These are phyloP conservation scores for Enteromius argenteus DNA, from an alignment of 2,797 vertebrate genomes.

Conservation along the genomic window DNA sequence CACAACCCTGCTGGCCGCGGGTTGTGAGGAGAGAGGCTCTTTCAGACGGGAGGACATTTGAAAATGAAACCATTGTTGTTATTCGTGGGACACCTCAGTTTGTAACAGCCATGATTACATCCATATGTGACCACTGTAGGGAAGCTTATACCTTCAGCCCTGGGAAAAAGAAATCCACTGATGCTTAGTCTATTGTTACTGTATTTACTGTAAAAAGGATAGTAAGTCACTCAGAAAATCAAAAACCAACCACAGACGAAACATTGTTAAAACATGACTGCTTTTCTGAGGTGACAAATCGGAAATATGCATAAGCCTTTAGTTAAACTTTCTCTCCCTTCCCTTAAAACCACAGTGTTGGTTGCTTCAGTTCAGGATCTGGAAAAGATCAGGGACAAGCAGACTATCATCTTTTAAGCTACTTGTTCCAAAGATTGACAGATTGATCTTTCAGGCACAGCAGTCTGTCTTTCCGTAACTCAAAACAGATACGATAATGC, in stretches of 20 bases:
- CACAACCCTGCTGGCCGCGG: conserved; percentile 67
- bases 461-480: conserved; percentile 9
- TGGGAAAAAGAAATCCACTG: conserved; percentile 32
- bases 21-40: conserved; percentile 65
- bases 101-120: conserved; percentile 60
- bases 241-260: neutral
- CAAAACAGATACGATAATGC: conserved; percentile 20
- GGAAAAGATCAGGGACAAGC: conserved; percentile 19
- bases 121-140: conserved; percentile 60
- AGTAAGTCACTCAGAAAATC: neutral
- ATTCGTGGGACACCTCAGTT: conserved; percentile 62
- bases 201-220: conserved; percentile 14
- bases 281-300: conserved; percentile 16
- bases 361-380: conserved; percentile 19
- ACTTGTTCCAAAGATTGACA: conserved; percentile 31
- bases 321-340: conserved; percentile 18
- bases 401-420: conserved; percentile 34
- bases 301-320: conserved; percentile 19
- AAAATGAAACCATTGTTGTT: conserved; percentile 72
- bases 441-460: conserved; percentile 20
- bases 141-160: conserved; percentile 20
- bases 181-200: conserved; percentile 32
- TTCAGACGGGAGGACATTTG: conserved; percentile 67
- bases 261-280: conserved; percentile 1
- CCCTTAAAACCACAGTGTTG: neutral